Evolutionary conservation across 1,140 invertebrate genomes (phyloP).

Genomic region (Conus ventricosus): DNA sequence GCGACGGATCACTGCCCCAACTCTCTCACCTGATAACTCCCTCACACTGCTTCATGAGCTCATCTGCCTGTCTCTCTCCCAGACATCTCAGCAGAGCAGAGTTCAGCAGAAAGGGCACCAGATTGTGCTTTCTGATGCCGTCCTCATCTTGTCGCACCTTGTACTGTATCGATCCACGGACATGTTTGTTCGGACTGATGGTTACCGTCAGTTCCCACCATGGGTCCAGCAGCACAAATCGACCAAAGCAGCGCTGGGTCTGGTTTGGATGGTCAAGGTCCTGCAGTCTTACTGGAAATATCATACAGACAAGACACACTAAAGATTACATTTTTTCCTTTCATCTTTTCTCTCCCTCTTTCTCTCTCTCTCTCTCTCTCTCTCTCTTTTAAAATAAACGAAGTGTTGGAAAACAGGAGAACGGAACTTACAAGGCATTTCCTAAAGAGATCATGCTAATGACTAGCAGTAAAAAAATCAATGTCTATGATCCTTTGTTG

Average conservation of each 20-base stretch:
- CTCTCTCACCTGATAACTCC: slow-evolving; percentile 12
- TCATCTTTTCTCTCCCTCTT: no score
- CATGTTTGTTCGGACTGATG: background rate
- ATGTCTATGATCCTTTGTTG: no score
- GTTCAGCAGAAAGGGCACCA: slow-evolving; percentile 8
- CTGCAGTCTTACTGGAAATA: slow-evolving; percentile 17
- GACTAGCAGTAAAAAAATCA: no score
- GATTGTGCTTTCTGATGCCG: background rate
- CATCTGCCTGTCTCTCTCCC: background rate
- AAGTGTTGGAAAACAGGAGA: no score
- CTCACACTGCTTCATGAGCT: background rate
- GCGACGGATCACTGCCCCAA: no score
- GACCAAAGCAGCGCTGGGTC: slow-evolving; percentile 32
- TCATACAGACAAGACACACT: no score
- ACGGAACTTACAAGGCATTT: no score
- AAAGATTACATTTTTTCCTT: no score
- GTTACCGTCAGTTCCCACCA: slow-evolving; percentile 56
- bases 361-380: no score
- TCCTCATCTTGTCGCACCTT: background rate
- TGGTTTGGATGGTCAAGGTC: background rate
- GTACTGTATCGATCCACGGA: background rate
- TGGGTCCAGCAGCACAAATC: slow-evolving; percentile 54
- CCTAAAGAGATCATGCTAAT: no score
- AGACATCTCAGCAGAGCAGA: background rate
- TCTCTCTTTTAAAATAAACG: no score